These are phyloP conservation scores for Pseudachorutes palmiensis DNA, from an alignment of 1,140 invertebrate species.

Conservation along the genomic window DNA sequence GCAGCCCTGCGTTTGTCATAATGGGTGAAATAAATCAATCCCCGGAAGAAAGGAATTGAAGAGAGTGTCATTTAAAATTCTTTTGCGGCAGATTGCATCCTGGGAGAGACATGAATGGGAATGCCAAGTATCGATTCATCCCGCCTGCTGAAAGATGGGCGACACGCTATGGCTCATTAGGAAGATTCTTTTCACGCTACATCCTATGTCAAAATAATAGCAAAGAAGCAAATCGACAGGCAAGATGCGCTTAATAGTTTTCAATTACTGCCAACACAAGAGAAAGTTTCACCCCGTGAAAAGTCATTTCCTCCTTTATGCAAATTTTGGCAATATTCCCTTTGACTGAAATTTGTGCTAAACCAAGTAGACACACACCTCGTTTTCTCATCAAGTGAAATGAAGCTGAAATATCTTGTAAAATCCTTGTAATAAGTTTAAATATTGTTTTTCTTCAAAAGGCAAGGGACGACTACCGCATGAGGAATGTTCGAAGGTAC, in stretches of 20 bases:
- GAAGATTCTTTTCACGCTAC: constrained; percentile 35
- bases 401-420: neutral
- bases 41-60: constrained; percentile 4
- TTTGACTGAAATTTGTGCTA: no score
- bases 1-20: constrained; percentile 38
- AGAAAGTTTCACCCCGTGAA: neutral
- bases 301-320: neutral
- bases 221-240: constrained; percentile 33
- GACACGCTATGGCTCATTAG: constrained; percentile 25
- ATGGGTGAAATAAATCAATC: constrained; percentile 24
- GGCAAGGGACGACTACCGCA: constrained; percentile 36
- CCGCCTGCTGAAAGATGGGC: constrained; percentile 24
- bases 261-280: no score
- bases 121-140: constrained; percentile 37
- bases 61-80: no score
- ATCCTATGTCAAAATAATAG: constrained; percentile 34
- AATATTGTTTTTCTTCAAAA: constrained; percentile 23
- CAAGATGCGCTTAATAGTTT: constrained; percentile 14
- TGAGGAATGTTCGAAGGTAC: constrained; percentile 38
- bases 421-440: neutral
- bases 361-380: no score
- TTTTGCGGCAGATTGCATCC: constrained; percentile 36
- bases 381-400: neutral
- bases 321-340: no score
- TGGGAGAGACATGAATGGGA: constrained; percentile 34